These are phyloP conservation scores for Microvelia longipes DNA, from an alignment of 1,140 invertebrate species.

Conservation along the genomic window DNA sequence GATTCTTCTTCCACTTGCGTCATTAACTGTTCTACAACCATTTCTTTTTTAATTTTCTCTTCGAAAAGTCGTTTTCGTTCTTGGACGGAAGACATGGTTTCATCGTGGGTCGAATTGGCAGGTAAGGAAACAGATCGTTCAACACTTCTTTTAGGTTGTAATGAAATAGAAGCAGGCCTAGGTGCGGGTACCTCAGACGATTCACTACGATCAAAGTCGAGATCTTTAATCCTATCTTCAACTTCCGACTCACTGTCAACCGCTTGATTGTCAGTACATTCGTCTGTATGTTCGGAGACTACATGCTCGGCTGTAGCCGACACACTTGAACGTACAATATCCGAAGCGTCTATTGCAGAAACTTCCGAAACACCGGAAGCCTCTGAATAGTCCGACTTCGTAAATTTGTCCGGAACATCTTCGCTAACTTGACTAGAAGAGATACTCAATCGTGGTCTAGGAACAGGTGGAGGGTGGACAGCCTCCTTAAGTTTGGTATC, in stretches of 20 bases:
- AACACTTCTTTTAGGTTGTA: slow-evolving; percentile 12
- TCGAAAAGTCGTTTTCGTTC: slow-evolving; percentile 33
- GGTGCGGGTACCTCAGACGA: slow-evolving; percentile 31
- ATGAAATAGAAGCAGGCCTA: not conserved
- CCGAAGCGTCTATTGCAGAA: slow-evolving; percentile 19
- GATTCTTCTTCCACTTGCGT: slow-evolving; percentile 33
- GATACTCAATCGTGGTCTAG: slow-evolving; percentile 29
- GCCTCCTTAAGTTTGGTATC: slow-evolving; percentile 4
- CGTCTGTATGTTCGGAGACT: slow-evolving; percentile 18
- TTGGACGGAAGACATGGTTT: slow-evolving; percentile 25
- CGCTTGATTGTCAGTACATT: slow-evolving; percentile 4
- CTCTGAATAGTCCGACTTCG: slow-evolving; percentile 17
- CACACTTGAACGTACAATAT: slow-evolving; percentile 13
- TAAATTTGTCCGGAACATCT: slow-evolving; percentile 8
- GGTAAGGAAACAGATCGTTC: slow-evolving; percentile 34
- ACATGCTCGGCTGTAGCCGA: slow-evolving; percentile 20
- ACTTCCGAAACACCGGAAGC: slow-evolving; percentile 20
- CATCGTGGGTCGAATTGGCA: slow-evolving; percentile 30
- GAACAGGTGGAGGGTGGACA: slow-evolving; percentile 25
- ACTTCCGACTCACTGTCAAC: slow-evolving; percentile 25
- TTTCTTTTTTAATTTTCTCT: slow-evolving; percentile 34
- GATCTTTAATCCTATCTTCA: slow-evolving; percentile 23
- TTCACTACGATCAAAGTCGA: slow-evolving; percentile 35
- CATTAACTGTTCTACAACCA: slow-evolving; percentile 33
- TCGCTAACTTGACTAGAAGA: slow-evolving; percentile 11